Conservation (phyloP, 2,113 vertebrate species). For the Percopsis transmontana region DNA sequence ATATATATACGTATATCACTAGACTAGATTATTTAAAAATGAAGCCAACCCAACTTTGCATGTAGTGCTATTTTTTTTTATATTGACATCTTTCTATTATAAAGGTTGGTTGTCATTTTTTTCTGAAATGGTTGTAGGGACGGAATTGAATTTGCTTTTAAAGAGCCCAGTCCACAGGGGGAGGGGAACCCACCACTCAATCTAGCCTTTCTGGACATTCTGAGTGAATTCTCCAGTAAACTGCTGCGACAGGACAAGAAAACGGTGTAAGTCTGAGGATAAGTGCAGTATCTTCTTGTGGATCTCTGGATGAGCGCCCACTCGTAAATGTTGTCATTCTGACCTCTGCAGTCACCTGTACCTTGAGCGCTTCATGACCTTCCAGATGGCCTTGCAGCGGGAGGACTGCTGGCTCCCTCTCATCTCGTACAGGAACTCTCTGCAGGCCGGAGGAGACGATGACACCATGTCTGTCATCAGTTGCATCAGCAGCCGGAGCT, state of each 20-base stretch:
- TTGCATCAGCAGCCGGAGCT: constrained; percentile 93
- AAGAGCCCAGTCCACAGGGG: constrained; percentile 98
- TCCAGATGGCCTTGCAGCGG: constrained; percentile 97
- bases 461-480: constrained; percentile 99
- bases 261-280: constrained; percentile 99
- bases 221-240: constrained; percentile 98
- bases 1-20: too few species aligned
- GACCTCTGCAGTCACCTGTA: constrained; percentile 87
- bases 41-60: too few species aligned
- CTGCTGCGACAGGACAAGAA: constrained; percentile 98
- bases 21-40: too few species aligned
- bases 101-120: too few species aligned
- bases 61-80: too few species aligned
- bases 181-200: constrained; percentile 94
- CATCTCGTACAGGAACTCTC: constrained; percentile 98
- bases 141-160: constrained; percentile 99
- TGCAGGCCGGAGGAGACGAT: constrained; percentile 94
- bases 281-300: too few species aligned
- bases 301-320: too few species aligned
- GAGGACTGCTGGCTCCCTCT: constrained; percentile 99
- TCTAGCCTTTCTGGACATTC: constrained; percentile 96
- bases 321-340: too few species aligned
- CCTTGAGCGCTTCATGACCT: constrained; percentile 99
- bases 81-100: too few species aligned
- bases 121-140: too few species aligned